Conservation (phyloP, 2,797 vertebrate genomes). For the Apogon talboti region DNA sequence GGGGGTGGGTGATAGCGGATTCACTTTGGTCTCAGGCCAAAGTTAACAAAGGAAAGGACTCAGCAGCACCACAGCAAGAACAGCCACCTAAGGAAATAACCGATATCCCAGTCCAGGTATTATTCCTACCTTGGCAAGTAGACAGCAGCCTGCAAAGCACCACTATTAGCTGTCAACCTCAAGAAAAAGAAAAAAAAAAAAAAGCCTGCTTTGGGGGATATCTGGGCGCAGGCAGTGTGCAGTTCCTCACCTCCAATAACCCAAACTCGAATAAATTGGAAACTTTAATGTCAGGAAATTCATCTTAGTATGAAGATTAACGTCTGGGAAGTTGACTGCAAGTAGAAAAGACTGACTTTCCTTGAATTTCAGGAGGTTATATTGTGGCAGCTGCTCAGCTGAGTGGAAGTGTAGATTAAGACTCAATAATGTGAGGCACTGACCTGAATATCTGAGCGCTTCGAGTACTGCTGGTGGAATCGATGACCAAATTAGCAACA, state of each 20-base stretch:
- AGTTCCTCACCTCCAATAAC: constrained; percentile 37
- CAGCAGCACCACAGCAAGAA: constrained; percentile 38
- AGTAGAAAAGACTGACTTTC: constrained; percentile 27
- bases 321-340: constrained; percentile 26
- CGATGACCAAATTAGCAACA: too few species aligned
- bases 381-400: constrained; percentile 40
- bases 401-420: constrained; percentile 53
- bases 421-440: constrained; percentile 29
- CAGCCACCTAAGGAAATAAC: constrained; percentile 52
- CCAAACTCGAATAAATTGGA: constrained; percentile 43
- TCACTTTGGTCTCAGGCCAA: constrained; percentile 53
- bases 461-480: too few species aligned
- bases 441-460: too few species aligned
- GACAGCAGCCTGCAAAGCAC: constrained; percentile 30
- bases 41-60: constrained; percentile 47
- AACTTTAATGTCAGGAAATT: constrained; percentile 44
- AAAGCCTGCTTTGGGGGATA: constrained; percentile 19
- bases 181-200: constrained; percentile 3
- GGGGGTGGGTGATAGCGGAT: constrained; percentile 30
- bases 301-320: constrained; percentile 53
- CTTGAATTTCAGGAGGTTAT: constrained; percentile 37
- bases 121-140: constrained; percentile 42
- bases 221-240: constrained; percentile 7
- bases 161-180: constrained; percentile 51
- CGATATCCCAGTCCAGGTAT: constrained; percentile 39